Evolutionary conservation across 1,140 invertebrate genomes (phyloP), one percentile per base, ranked within the genome.

Genomic region (Diuraphis noxia): DNA sequence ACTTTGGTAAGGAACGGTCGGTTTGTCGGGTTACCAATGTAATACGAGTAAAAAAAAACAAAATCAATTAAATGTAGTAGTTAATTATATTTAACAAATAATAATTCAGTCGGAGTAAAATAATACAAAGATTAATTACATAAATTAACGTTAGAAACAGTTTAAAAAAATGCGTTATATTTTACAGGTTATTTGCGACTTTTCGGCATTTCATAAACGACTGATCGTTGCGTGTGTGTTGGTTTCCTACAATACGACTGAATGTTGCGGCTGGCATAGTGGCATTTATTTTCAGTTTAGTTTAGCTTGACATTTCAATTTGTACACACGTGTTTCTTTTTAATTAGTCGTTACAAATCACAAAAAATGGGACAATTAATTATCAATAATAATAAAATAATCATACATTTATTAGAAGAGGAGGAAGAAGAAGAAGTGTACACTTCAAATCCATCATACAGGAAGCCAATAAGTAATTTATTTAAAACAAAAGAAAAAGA

Each of bases 201-300:
- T n/a, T n/a, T n/a, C n/a, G n/a, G n/a, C n/a, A n/a, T n/a, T n/a
- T n/a, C n/a, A n/a, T 43, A 4, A 79, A 79, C n/a, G 72, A 79
- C 34, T 79, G 34, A 79, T 17, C n/a, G 36, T 81, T 81, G 77
- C 77, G 77, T 81, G 77, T 23, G 0, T 38, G 40, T 40, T 81
- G 77, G 77, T 81, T 81, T 81, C 77, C 77, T 81, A 81, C 77
- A 38, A 81, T 81, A 81, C 77, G 77, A 81, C 77, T 81, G 77
- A 81, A 81, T 23, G 77, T 36, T 81, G 77, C 36, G 36, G 21
- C 77, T 81, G 77, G 77, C 77, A 81, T 81, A 8, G 36, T 81
- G 77, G 77, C 77, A 81, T 81, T 81, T 36, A 72, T 72, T n/a
- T 72, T 72, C 63, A 72, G 63, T 72, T 63, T 63, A 63, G 56